phyloP scores from a whole-genome alignment of 2,888 invertebrate species.

The Zele albiditarsus region DNA sequence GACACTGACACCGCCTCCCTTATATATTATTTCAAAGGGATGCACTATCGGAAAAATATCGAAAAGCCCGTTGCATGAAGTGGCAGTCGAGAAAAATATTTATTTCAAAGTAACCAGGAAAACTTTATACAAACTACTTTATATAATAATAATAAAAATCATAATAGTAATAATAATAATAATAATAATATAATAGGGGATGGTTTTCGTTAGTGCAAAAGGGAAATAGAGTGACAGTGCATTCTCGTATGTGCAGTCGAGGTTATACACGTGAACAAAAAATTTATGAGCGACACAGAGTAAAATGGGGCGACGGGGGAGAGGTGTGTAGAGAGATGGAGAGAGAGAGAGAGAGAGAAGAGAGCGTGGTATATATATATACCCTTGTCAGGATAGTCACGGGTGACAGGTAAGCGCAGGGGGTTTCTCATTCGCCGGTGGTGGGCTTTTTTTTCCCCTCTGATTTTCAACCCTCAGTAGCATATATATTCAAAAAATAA shows the following conservation, averaged over 20 bases:
- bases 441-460: conserved; percentile 47
- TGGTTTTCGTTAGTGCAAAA: conserved; percentile 12
- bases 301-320: conserved; percentile 20
- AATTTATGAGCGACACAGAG: conserved; percentile 9
- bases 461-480: conserved; percentile 20
- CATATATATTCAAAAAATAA: conserved; percentile 32
- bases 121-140: not conserved
- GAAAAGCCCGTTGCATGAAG: conserved; percentile 28
- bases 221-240: not conserved
- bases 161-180: too few species aligned
- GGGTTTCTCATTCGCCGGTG: not conserved
- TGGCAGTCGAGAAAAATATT: not conserved
- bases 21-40: conserved; percentile 31
- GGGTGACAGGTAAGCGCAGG: conserved; percentile 68
- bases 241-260: not conserved
- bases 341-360: not conserved
- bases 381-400: conserved; percentile 70
- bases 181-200: not conserved
- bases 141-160: not conserved
- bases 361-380: conserved; percentile 45
- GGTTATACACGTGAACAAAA: conserved; percentile 1
- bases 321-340: conserved; percentile 1
- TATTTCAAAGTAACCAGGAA: not conserved
- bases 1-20: not conserved
- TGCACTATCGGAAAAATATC: conserved; percentile 23